phyloP scores from a whole-genome alignment of 2,113 vertebrate genomes.

The Hystrix brachyura region DNA sequence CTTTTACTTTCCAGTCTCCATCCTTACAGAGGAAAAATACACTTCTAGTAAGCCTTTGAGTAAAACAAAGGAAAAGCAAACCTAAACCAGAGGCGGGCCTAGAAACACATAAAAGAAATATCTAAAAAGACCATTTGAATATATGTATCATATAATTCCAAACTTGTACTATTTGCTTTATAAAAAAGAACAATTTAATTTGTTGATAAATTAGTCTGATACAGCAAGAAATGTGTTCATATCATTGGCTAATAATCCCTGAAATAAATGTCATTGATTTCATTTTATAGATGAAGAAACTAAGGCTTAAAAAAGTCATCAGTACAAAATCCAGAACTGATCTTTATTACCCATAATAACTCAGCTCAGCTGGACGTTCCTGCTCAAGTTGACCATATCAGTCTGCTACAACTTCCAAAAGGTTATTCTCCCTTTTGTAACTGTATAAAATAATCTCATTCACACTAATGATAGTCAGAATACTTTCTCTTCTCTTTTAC shows the following conservation, averaged over 20 bases:
- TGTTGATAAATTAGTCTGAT: neutral
- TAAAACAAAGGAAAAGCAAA: neutral
- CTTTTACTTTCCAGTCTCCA: neutral
- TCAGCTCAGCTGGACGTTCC: too few relatives aligned
- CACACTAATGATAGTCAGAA: neutral
- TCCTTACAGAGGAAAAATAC: neutral
- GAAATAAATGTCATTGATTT: neutral
- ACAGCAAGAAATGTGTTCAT: neutral
- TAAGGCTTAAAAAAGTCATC: neutral
- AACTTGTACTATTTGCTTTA: neutral
- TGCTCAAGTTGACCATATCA: too few relatives aligned
- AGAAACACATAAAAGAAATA: neutral
- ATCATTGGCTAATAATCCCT: neutral
- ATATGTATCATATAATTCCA: neutral
- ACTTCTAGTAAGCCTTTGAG: neutral
- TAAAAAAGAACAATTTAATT: neutral
- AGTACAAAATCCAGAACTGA: slow-evolving; percentile 5
- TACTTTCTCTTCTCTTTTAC: neutral
- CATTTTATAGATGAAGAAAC: slow-evolving; percentile 27
- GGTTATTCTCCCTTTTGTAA: too few relatives aligned
- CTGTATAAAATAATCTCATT: neutral
- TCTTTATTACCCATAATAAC: neutral
- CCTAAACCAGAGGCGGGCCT: neutral
- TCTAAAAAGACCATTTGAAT: neutral
- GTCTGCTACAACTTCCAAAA: neutral